phyloP scores from a whole-genome alignment of 2,888 invertebrate genomes.

The Busseola fusca region DNA sequence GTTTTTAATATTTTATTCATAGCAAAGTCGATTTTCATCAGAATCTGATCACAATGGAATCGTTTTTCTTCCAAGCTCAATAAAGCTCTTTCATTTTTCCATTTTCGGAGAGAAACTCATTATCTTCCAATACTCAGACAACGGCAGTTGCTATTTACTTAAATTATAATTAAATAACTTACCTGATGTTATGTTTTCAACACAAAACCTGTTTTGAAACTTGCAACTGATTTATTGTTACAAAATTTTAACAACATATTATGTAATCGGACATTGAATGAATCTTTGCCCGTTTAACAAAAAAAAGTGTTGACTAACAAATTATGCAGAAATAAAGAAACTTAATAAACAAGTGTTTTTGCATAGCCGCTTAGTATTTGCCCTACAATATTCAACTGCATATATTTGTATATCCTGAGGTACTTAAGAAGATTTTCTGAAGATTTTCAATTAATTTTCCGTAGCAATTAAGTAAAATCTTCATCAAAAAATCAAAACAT shows the following conservation, averaged over 20 bases:
- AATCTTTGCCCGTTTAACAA: background rate
- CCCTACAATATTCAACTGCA: background rate
- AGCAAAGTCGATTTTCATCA: background rate
- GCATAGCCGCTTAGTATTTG: background rate
- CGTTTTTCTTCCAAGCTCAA: conserved; percentile 4
- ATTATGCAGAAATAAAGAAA: background rate
- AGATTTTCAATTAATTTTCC: background rate
- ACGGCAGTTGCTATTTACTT: background rate
- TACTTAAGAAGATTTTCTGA: no score
- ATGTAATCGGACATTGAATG: background rate
- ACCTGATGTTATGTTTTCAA: background rate
- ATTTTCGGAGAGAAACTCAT: background rate
- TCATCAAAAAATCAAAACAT: conserved; percentile 41
- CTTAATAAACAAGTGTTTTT: conserved; percentile 16
- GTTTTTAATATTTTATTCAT: conserved; percentile 13
- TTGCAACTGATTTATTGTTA: background rate
- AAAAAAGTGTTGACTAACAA: background rate
- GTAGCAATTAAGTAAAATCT: background rate
- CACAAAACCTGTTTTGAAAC: background rate
- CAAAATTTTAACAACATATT: background rate
- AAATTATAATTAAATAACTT: background rate
- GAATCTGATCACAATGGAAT: conserved; percentile 25
- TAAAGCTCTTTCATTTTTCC: background rate
- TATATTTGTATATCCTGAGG: background rate
- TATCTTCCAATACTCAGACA: background rate